Percentiles rank a stretch among this genome's conserved stretches.
Conservation (phyloP, 64 coral and sea anemone genomes). For the Stylophora pistillata region DNA sequence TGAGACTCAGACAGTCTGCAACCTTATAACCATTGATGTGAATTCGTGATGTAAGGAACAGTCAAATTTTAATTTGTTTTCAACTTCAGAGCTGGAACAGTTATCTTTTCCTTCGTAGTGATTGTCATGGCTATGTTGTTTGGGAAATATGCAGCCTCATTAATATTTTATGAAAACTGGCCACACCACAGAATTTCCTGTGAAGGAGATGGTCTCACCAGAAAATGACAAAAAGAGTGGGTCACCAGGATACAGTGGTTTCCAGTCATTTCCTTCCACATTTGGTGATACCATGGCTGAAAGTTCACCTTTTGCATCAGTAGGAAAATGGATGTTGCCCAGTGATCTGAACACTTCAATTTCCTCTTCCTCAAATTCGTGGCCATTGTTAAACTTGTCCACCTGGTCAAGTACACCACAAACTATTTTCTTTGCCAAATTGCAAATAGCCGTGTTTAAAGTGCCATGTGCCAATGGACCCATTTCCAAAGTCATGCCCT, state of each 20-base stretch:
- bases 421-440: slow-evolving; percentile 42
- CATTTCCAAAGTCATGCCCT: slow-evolving; percentile 65
- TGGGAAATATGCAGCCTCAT: slow-evolving; percentile 68
- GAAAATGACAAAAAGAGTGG: slow-evolving; percentile 71
- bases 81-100: slow-evolving; percentile 13
- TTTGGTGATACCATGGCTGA: slow-evolving; percentile 67
- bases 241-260: slow-evolving; percentile 41
- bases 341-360: slow-evolving; percentile 56
- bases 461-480: slow-evolving; percentile 73
- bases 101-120: slow-evolving; percentile 41
- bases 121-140: slow-evolving; percentile 54
- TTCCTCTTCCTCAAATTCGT: slow-evolving; percentile 37
- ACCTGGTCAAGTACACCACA: slow-evolving; percentile 37
- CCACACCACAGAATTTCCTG: slow-evolving; percentile 24
- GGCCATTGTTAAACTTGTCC: slow-evolving; percentile 57
- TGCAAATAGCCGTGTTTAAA: slow-evolving; percentile 25
- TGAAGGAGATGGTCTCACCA: slow-evolving; percentile 43
- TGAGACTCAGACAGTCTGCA: no score
- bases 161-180: slow-evolving; percentile 80
- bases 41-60: neutral
- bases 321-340: slow-evolving; percentile 31
- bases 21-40: no score
- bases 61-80: neutral
- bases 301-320: slow-evolving; percentile 55
- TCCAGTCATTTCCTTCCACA: slow-evolving; percentile 69